Evolutionary conservation across 2,113 vertebrate genomes (phyloP).

Genomic region (Leptocoma aspasia): DNA sequence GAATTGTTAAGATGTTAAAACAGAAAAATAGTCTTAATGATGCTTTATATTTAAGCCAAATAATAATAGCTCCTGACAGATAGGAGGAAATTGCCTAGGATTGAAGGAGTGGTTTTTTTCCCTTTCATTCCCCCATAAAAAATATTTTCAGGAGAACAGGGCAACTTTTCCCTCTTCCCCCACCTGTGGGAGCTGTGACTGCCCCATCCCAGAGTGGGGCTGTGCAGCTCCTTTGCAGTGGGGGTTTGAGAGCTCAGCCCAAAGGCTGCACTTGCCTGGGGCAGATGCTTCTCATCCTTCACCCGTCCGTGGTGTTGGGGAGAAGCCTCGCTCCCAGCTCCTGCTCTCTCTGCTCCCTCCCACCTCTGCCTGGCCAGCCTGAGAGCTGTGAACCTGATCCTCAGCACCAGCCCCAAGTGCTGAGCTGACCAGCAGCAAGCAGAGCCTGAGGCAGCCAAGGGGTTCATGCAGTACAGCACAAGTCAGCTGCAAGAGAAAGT

Average conservation of each 20-base stretch:
- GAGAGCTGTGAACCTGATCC: constrained; percentile 25
- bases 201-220: background rate
- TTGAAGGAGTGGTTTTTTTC: background rate
- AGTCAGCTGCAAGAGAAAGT: background rate
- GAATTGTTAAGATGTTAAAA: constrained; percentile 28
- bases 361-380: background rate
- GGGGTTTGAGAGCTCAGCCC: background rate
- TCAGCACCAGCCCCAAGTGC: background rate
- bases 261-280: background rate
- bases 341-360: background rate
- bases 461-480: background rate
- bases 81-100: background rate
- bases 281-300: background rate
- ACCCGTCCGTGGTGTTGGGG: background rate
- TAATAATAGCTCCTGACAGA: constrained; percentile 39
- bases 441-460: background rate
- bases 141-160: background rate
- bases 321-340: background rate
- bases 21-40: constrained; percentile 19
- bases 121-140: background rate
- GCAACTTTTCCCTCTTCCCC: background rate
- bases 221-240: background rate
- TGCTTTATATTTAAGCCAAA: constrained; percentile 12
- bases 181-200: background rate
- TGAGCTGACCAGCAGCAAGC: background rate